Evolutionary conservation across 2,888 invertebrate genomes (phyloP).

Genomic region (Tanytarsus gracilentus): DNA sequence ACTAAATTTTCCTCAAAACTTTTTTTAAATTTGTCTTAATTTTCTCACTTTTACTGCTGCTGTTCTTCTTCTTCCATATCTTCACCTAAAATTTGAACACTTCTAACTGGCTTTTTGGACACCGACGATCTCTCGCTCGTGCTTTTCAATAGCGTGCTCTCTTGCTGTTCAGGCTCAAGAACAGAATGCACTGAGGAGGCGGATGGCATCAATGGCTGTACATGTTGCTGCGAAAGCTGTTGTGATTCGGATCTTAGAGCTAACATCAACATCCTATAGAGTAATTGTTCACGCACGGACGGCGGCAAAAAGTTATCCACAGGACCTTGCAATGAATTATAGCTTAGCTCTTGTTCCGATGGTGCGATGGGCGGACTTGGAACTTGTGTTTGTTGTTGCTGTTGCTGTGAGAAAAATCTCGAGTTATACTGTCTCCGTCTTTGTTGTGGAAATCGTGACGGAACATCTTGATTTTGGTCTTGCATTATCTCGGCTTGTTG

Average conservation of each 20-base stretch:
- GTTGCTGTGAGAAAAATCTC: constrained; percentile 41
- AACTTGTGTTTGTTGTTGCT: constrained; percentile 31
- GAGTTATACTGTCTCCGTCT: constrained; percentile 39
- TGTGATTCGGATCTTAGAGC: constrained; percentile 55
- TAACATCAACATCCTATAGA: constrained; percentile 61
- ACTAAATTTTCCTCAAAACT: not conserved
- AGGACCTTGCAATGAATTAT: constrained; percentile 31
- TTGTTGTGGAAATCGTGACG: constrained; percentile 45
- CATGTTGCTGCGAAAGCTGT: constrained; percentile 31
- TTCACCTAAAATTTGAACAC: constrained; percentile 63
- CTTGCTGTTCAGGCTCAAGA: constrained; percentile 36
- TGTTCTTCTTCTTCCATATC: constrained; percentile 36
- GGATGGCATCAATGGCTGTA: not conserved
- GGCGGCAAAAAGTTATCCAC: constrained; percentile 55
- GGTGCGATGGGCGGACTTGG: constrained; percentile 32
- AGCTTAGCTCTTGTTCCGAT: constrained; percentile 32
- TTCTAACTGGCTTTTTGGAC: constrained; percentile 52
- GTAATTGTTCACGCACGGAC: constrained; percentile 59
- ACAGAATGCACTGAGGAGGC: constrained; percentile 39
- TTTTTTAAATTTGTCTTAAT: not conserved
- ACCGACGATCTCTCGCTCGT: constrained; percentile 47
- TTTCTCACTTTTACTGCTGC: not conserved
- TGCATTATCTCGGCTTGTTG: no score
- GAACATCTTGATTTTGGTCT: constrained; percentile 45
- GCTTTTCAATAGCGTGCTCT: constrained; percentile 38